These are phyloP conservation scores for Heteractis magnifica DNA, from an alignment of 92 coral and sea anemone genomes.

Conservation along the genomic window DNA sequence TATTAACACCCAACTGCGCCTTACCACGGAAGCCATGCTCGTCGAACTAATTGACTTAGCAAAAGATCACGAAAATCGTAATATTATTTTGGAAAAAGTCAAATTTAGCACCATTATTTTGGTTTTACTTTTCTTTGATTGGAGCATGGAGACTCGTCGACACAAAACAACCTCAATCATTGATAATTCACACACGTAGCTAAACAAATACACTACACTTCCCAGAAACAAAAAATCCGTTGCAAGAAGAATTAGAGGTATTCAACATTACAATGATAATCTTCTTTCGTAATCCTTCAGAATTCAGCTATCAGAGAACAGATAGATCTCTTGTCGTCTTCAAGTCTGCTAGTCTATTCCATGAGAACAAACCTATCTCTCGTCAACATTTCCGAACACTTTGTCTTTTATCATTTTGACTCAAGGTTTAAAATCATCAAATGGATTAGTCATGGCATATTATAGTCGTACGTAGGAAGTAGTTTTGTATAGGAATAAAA, in stretches of 20 bases:
- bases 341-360: background rate
- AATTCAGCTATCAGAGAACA: background rate
- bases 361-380: background rate
- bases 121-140: background rate
- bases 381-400: background rate
- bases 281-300: background rate
- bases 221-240: background rate
- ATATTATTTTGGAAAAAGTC: background rate
- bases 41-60: constrained; percentile 12
- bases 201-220: background rate
- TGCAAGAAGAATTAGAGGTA: background rate
- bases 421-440: background rate
- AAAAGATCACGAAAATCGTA: constrained; percentile 26
- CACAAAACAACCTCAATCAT: background rate
- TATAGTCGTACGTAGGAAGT: background rate
- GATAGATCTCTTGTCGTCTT: background rate
- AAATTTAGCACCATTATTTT: background rate
- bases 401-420: background rate
- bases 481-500: background rate
- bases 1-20: background rate
- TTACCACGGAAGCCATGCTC: background rate
- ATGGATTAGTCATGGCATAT: background rate
- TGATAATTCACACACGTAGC: background rate
- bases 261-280: background rate
- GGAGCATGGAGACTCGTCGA: background rate